Evolutionary conservation across 2,888 invertebrate genomes (phyloP), one percentile per base, ranked within the genome.

Genomic region (Oeneis ivallda): DNA sequence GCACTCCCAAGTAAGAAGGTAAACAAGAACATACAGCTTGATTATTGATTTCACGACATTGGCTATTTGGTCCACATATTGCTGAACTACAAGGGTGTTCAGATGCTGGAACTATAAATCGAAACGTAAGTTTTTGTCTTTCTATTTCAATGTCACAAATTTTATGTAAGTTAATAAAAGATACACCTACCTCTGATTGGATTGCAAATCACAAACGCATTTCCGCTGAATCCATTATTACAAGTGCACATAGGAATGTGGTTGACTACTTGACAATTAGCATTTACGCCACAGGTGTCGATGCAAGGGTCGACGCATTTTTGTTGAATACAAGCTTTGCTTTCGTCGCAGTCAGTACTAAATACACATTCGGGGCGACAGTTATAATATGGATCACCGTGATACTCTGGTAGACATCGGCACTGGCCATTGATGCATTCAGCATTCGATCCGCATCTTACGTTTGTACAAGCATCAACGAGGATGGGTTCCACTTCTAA

Each of bases 341-440:
- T 89, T 67, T 92, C 83, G 0, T 94, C 86, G 79, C 96, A 96
- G 72, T 96, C 96, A 1, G 94, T 93, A 80, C 95, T 96, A 60
- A 94, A 93, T 19, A 96, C 93, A 84, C 96, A 96, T 86, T 96
- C 96, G 0, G 96, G 96, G 65, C 96, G 93, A 78, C 96, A 96
- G 65, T 94, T 94, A 63, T 93, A 89, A 77, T 94, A 95, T 17
- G 96, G 96, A 82, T 96, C 95, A 13, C 96, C 96, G 69, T 93
- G 93, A 81, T 94, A 96, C 77, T 95, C 95, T 1, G 93, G 89
- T 67, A 94, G 85, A 79, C 96, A 96, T 60, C 93, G 93, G 79
- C 96, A 96, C 69, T 93, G 89, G 8, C 95, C 95, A 76, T 94
- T 93, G 52, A 92, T 79, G 75, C 95, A 96, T 78, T 93, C 93